Evolutionary conservation across 1,140 invertebrate species (phyloP), one percentile per base, ranked within the genome.

Genomic region (Berghia stephanieae): DNA sequence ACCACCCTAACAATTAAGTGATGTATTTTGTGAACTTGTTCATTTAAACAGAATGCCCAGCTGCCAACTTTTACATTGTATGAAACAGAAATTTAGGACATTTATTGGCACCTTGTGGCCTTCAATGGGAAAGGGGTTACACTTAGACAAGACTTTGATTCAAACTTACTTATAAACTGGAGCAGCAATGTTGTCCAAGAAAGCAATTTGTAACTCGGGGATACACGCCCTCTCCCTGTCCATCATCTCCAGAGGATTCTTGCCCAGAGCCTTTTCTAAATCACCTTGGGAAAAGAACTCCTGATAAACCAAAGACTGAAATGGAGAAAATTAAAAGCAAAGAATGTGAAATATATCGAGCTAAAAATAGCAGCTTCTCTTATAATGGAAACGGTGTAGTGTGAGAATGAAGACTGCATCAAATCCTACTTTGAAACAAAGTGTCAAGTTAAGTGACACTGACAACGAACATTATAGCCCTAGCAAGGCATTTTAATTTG

Each of bases 211-310:
- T 16, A 96, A 91, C 76, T 94, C 93, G 0, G 95, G 95, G 78
- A 97, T 95, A 81, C 93, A 93, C 18, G 94, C 95, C 84, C 92
- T 92, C 80, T 95, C 94, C 44, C 94, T 90, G 85, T 96, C 95
- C 94, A 96, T 96, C 92, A 94, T 94, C 85, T 92, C 92, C 42
- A 92, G 87, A 0, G 95, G 94, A 34, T 92, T 89, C 42, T 92
- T 92, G 0, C 95, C 95, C 90, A 94, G 93, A 43, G 93, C 92
- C 88, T 95, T 96, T 89, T 96, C 95, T 79, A 95, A 86, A 85
- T 96, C 95, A 8, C 95, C 95, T 92, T 96, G 94, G 24, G 92
- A 93, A 89, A 97, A 96, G 88, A 96, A 96, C 89, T 97, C 95
- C 71, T 93, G 92, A 84, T 96, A 94, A 42, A 96, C 93, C 79